Evolutionary conservation across 2,113 vertebrate species (phyloP).

Genomic region (Aplodontia rufa): DNA sequence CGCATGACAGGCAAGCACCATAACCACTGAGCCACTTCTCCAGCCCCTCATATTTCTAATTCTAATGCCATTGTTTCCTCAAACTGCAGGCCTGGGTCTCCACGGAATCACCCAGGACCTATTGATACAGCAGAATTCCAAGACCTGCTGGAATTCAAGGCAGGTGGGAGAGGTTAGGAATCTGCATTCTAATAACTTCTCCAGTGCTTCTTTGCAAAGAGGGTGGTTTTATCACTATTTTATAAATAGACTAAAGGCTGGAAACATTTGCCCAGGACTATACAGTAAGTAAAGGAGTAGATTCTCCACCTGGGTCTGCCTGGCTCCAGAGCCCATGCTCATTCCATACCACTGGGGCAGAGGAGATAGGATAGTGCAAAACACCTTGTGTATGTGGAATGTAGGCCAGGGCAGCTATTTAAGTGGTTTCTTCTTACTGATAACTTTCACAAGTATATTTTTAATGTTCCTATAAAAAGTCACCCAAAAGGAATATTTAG

Average conservation of each 20-base stretch:
- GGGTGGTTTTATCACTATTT: neutral
- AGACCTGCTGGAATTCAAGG: neutral
- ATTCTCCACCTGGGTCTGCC: neutral
- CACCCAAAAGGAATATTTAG: neutral
- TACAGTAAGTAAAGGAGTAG: neutral
- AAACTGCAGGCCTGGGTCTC: neutral
- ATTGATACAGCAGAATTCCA: constrained; percentile 3
- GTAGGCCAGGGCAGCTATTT: neutral
- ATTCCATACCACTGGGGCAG: neutral
- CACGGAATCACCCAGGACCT: neutral
- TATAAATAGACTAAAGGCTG: constrained; percentile 32
- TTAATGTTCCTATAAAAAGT: neutral
- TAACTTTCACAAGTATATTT: neutral
- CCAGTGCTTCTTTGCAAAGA: neutral
- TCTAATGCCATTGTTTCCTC: neutral
- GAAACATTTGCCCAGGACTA: neutral
- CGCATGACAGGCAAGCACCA: no score
- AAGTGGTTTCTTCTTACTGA: neutral
- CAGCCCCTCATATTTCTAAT: neutral
- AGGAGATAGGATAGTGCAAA: neutral
- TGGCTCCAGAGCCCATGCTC: neutral
- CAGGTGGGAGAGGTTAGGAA: neutral
- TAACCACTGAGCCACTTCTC: no score
- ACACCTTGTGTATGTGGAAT: neutral
- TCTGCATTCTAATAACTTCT: neutral